Conservation (phyloP, 2,113 vertebrate genomes). For the Oreochromis aureus region DNA sequence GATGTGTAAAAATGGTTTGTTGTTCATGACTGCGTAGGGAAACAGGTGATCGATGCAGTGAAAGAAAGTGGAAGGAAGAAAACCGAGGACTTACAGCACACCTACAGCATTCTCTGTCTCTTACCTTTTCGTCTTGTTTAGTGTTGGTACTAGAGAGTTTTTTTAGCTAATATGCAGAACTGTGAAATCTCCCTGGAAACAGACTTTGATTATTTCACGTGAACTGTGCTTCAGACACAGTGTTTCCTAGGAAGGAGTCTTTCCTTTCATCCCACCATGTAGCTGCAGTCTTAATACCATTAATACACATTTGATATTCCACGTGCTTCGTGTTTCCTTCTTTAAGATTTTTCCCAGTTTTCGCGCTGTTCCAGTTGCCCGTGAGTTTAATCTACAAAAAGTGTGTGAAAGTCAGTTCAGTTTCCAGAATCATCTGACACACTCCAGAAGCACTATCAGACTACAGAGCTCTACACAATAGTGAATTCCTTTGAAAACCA, state of each 20-base stretch:
- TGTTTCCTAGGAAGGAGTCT: not conserved
- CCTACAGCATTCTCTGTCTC: not conserved
- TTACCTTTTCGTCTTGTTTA: not conserved
- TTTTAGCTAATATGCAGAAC: not conserved
- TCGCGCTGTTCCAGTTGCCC: accelerated
- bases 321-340: not conserved
- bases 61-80: not conserved
- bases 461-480: not conserved
- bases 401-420: not conserved
- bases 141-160: accelerated
- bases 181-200: not conserved
- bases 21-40: not conserved
- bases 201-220: not conserved
- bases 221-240: not conserved
- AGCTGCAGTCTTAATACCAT: not conserved
- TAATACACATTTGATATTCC: not conserved
- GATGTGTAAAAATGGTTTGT: not conserved
- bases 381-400: not conserved
- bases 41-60: not conserved
- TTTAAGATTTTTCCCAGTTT: not conserved
- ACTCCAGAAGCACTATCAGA: not conserved
- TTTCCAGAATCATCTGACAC: not conserved
- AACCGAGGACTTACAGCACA: not conserved
- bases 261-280: not conserved
- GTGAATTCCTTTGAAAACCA: not conserved